Conservation (phyloP, 2,888 invertebrate species). For the Eilema griseolum region DNA sequence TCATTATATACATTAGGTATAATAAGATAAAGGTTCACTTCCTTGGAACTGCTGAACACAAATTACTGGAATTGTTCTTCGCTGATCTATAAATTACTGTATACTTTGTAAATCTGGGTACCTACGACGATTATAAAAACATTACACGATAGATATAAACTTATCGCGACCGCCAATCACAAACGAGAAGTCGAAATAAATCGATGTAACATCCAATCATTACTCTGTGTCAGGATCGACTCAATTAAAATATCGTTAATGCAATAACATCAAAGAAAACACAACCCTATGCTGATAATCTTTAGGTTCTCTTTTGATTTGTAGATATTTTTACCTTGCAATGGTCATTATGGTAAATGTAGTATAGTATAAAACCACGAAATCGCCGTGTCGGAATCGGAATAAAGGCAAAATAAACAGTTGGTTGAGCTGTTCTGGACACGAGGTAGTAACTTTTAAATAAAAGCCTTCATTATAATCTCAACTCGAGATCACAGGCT, state of each 20-base stretch:
- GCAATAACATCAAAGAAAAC: constrained; percentile 66
- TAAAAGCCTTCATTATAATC: constrained; percentile 70
- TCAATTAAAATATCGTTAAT: constrained; percentile 88
- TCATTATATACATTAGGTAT: not conserved
- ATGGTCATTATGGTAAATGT: constrained; percentile 85
- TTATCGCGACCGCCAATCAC: constrained; percentile 86
- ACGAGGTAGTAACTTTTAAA: constrained; percentile 61
- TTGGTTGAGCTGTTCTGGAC: constrained; percentile 71
- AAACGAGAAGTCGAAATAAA: constrained; percentile 86
- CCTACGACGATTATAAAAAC: constrained; percentile 79
- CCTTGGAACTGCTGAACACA: constrained; percentile 24
- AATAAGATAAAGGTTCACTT: constrained; percentile 23
- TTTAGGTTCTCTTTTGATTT: constrained; percentile 64
- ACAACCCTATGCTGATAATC: constrained; percentile 61
- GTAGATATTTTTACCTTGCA: constrained; percentile 69
- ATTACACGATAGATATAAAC: constrained; percentile 83
- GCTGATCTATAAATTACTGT: constrained; percentile 51
- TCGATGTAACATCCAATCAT: constrained; percentile 87
- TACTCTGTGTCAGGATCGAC: constrained; percentile 86
- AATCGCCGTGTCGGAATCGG: constrained; percentile 85
- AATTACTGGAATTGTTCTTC: constrained; percentile 9
- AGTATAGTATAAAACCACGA: constrained; percentile 85
- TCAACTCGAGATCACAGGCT: constrained; percentile 39
- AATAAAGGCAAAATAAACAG: constrained; percentile 86
- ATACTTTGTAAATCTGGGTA: constrained; percentile 64